Percentiles rank a stretch among this genome's conserved stretches.
phyloP scores from a whole-genome alignment of 2,888 invertebrate genomes.

The Ditula angustiorana region DNA sequence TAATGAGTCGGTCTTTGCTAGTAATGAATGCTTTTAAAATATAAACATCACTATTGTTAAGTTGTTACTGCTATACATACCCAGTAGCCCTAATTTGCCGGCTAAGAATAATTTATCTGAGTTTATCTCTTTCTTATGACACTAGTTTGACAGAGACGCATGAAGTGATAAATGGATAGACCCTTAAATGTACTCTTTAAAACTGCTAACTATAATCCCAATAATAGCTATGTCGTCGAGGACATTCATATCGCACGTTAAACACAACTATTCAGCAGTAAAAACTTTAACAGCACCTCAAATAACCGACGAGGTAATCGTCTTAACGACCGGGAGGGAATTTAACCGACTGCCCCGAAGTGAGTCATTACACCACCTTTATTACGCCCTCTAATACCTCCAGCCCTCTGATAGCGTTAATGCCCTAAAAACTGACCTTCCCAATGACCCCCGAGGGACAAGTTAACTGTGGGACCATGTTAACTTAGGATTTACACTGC shows the following conservation, averaged over 20 bases:
- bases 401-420: constrained; percentile 78
- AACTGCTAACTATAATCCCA: no score
- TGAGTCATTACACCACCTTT: constrained; percentile 80
- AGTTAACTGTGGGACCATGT: constrained; percentile 70
- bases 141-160: no score
- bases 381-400: constrained; percentile 72
- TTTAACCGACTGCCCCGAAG: constrained; percentile 69
- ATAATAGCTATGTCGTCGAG: no score
- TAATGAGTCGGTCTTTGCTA: neutral
- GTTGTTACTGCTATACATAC: no score
- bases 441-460: constrained; percentile 71
- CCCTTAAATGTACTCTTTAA: no score
- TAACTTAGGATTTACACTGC: constrained; percentile 51
- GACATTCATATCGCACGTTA: constrained; percentile 7
- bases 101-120: no score
- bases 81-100: no score
- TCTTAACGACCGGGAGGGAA: constrained; percentile 47
- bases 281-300: constrained; percentile 34
- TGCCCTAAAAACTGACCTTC: constrained; percentile 83
- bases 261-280: constrained; percentile 17
- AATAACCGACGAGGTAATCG: constrained; percentile 34
- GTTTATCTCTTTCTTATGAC: no score
- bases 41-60: neutral
- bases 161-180: no score
- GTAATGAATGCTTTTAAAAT: neutral